Percentiles rank a stretch among this genome's conserved stretches.
These are phyloP conservation scores for Chamaetylas fuelleborni DNA, from an alignment of 2,113 vertebrate species.

Conservation along the genomic window DNA sequence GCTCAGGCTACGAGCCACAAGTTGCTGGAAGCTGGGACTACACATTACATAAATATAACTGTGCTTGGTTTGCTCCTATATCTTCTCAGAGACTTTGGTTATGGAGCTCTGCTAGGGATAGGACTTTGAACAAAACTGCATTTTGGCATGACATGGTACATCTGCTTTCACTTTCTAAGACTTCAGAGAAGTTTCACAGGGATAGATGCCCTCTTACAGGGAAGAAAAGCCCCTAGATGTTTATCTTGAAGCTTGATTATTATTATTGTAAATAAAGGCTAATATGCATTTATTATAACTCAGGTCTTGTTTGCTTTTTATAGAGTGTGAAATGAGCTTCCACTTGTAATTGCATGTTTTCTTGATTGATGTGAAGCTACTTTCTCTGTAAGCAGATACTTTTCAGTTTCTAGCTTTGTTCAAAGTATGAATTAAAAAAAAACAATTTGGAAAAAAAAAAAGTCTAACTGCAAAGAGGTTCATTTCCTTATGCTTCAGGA, in stretches of 20 bases:
- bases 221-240: background rate
- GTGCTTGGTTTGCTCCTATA: background rate
- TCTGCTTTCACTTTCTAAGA: conserved; percentile 1
- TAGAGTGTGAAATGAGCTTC: conserved; percentile 14
- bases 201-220: background rate
- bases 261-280: background rate
- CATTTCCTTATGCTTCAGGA: conserved; percentile 7
- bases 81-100: background rate
- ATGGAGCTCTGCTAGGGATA: background rate
- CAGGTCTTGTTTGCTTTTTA: background rate
- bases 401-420: background rate
- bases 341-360: conserved; percentile 1
- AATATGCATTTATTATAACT: background rate
- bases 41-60: background rate
- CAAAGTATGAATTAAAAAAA: background rate
- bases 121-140: background rate
- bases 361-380: background rate
- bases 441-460: background rate
- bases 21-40: background rate
- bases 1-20: background rate
- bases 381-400: conserved; percentile 15
- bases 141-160: background rate
- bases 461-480: background rate
- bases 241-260: background rate
- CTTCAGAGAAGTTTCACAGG: background rate